These are phyloP conservation scores for Spea hammondii DNA, from an alignment of 2,797 vertebrate species.

Conservation along the genomic window DNA sequence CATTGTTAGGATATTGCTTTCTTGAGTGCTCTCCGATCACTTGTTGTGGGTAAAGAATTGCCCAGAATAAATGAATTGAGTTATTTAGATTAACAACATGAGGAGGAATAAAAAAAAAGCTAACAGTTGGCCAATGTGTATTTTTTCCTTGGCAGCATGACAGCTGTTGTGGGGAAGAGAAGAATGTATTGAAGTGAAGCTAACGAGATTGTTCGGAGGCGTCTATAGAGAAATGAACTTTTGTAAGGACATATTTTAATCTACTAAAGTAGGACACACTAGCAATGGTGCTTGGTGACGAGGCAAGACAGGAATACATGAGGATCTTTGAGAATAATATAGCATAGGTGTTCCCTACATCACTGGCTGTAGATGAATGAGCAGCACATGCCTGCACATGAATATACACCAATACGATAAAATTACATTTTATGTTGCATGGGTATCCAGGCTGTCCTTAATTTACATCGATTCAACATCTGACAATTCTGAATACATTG, in stretches of 20 bases:
- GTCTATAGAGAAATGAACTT: slow-evolving; percentile 22
- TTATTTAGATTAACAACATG: background rate
- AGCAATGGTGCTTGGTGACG: no score
- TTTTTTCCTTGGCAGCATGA: slow-evolving; percentile 29
- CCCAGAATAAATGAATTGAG: background rate
- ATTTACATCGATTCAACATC: no score
- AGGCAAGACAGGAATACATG: no score
- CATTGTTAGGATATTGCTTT: no score
- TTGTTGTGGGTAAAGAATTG: background rate
- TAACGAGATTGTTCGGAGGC: slow-evolving; percentile 33
- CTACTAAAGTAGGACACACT: background rate
- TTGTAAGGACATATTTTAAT: slow-evolving; percentile 31
- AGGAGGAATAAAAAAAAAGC: slow-evolving; percentile 32
- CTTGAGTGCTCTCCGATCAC: background rate
- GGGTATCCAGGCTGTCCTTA: no score
- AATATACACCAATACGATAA: no score
- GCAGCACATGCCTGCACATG: no score
- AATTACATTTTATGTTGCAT: no score
- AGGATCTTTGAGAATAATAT: no score
- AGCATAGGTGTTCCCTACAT: no score
- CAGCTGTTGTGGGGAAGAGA: slow-evolving; percentile 16
- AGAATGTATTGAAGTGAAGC: slow-evolving; percentile 9
- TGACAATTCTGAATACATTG: no score
- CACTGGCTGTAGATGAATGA: no score
- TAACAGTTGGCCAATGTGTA: slow-evolving; percentile 3